Evolutionary conservation across 2,797 vertebrate species (phyloP).

Genomic region (Sphenopsis melanotis): DNA sequence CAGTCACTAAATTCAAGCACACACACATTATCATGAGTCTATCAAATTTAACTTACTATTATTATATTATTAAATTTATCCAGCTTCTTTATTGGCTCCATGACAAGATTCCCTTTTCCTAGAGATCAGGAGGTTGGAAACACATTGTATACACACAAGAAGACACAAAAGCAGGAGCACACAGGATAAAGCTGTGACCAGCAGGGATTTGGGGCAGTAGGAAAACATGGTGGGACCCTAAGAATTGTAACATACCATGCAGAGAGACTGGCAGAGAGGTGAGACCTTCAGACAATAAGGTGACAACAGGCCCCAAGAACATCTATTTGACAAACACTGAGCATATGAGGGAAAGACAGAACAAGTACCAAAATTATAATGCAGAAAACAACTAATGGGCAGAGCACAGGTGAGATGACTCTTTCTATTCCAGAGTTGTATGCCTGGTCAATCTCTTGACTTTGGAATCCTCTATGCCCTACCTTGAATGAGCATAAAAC

Average conservation of each 20-base stretch:
- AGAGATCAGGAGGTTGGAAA: neutral
- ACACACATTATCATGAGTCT: neutral
- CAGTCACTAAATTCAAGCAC: neutral
- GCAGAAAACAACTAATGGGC: neutral
- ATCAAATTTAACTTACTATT: neutral
- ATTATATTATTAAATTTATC: neutral
- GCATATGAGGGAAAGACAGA: neutral
- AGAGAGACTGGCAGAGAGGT: neutral
- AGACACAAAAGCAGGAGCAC: neutral
- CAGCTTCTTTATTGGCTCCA: neutral
- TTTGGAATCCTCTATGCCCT: neutral
- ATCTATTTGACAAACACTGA: neutral
- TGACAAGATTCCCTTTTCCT: neutral
- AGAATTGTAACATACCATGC: neutral
- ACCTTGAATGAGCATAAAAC: rapidly evolving
- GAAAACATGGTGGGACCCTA: neutral
- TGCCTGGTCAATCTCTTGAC: neutral
- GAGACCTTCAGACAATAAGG: neutral
- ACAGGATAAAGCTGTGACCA: neutral
- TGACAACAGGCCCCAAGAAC: neutral
- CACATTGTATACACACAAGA: neutral
- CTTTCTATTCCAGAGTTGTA: neutral
- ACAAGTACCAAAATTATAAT: neutral
- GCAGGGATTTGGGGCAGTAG: neutral
- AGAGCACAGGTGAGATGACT: neutral